Conservation (phyloP, 2,113 vertebrate genomes). For the Centropristis striata region DNA sequence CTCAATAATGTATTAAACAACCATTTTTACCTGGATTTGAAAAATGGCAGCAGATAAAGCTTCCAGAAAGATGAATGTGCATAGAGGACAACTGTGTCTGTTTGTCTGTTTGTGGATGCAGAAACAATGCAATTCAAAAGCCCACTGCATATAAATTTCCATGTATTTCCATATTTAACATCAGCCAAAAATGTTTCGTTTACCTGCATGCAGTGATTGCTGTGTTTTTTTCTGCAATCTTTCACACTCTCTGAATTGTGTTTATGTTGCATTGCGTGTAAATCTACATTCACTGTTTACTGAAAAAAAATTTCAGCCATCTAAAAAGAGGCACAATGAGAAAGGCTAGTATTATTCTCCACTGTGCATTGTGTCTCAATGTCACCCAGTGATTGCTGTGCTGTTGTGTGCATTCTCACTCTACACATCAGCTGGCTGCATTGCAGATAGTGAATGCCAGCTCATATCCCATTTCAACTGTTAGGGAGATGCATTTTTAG, state of each 20-base stretch:
- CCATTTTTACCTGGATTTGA: conserved; percentile 51
- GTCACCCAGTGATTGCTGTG: conserved; percentile 64
- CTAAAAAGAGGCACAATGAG: conserved; percentile 27
- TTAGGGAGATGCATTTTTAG: conserved; percentile 43
- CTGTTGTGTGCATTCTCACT: conserved; percentile 50
- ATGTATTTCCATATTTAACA: conserved; percentile 67
- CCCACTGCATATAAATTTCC: conserved; percentile 46
- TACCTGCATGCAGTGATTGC: conserved; percentile 20
- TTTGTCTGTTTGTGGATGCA: conserved; percentile 25
- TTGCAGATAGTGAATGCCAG: conserved; percentile 59
- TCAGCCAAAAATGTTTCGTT: conserved; percentile 34
- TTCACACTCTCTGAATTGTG: conserved; percentile 9
- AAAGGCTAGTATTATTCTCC: conserved; percentile 47
- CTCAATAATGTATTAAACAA: conserved; percentile 46
- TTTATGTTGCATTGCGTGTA: conserved; percentile 27
- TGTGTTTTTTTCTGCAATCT: not conserved
- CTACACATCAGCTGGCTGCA: conserved; percentile 57
- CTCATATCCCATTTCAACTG: conserved; percentile 53
- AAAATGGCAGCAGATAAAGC: conserved; percentile 50
- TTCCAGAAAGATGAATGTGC: conserved; percentile 53
- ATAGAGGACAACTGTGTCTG: conserved; percentile 1
- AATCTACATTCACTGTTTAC: conserved; percentile 33
- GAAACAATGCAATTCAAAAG: conserved; percentile 49
- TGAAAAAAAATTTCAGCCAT: conserved; percentile 23
- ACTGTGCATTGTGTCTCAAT: conserved; percentile 64